Base-by-base conservation (phyloP, 2,113 vertebrate genomes). In the Apus apus region DNA sequence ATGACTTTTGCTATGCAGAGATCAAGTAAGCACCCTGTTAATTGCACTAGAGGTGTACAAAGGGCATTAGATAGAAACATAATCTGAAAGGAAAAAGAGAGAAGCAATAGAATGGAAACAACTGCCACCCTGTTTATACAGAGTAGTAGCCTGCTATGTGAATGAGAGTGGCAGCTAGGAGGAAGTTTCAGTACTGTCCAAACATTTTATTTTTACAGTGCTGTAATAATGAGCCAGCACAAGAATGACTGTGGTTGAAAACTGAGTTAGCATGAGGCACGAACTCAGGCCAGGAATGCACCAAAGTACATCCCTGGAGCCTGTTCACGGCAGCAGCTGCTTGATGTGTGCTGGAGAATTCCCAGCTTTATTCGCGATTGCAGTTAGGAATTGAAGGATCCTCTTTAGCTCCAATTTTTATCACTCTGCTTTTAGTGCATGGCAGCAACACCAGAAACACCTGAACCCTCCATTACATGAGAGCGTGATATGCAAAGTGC, bases 301-400 rank as follows among this genome's bases (percentile, higher is more conserved):
- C 76, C 73, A 58, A 96, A 96, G 92, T 96, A 92, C 96, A 89
- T 96, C 96, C 88, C 96, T 93, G 94, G 96, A 96, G 92, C 77
- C 93, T 87, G 92, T 90, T 96, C 92, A 61, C 70, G 53, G 93
- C 94, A 95, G 94, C 96, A 97, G 96, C 96, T 97, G 96, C 94
- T 97, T 20, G 5, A 73, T 15, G 57, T 56, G 80, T 43, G 90
- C 85, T 95, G 83, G 94, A 97, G 88, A 94, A 92, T 94, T 93
- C 96, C 93, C 93, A 95, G 93, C 90, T 95, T 96, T 96, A 94
- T 87, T 86, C 14, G 0, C 0, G 0, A 87, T 27, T 86, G 66
- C 73, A 87, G 80, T 87, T 73, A 87, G 61, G 73, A 74, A 84
- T 75, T 0, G 90, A 91, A 90, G 80, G 58, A 87, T 89, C 70